Evolutionary conservation across 2,888 invertebrate species (phyloP).

Genomic region (Ormyrus rosae): DNA sequence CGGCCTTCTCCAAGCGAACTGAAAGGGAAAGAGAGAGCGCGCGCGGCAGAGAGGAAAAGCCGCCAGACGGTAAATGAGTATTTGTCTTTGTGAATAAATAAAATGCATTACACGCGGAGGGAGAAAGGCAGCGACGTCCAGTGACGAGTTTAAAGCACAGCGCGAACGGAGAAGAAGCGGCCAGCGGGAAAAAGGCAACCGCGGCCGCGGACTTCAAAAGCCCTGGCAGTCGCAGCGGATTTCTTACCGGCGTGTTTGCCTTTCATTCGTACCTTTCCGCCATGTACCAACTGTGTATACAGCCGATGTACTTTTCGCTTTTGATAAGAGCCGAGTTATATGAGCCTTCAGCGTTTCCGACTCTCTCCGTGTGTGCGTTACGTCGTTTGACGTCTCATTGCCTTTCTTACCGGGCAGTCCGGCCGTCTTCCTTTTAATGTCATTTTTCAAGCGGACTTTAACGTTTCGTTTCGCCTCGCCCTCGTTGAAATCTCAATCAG

Average conservation of each 20-base stretch:
- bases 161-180: not conserved
- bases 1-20: conserved; percentile 9
- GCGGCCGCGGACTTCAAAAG: conserved; percentile 38
- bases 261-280: conserved; percentile 49
- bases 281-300: conserved; percentile 3
- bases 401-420: too few relatives aligned
- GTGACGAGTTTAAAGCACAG: conserved; percentile 34
- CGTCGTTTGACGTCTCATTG: too few relatives aligned
- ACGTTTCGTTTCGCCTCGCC: too few relatives aligned
- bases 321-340: conserved; percentile 44
- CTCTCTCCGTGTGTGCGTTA: not conserved
- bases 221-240: conserved; percentile 17
- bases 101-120: conserved; percentile 71
- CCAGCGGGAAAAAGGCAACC: conserved; percentile 34
- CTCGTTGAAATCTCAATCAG: too few relatives aligned
- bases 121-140: not conserved
- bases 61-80: conserved; percentile 68
- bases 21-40: conserved; percentile 36
- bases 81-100: conserved; percentile 76
- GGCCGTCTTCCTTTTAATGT: too few relatives aligned
- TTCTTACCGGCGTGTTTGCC: conserved; percentile 51
- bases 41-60: not conserved
- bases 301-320: conserved; percentile 56
- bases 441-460: too few relatives aligned
- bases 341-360: not conserved